Conservation (phyloP, 2,888 invertebrate species). For the Hemistola chrysoprasaria region DNA sequence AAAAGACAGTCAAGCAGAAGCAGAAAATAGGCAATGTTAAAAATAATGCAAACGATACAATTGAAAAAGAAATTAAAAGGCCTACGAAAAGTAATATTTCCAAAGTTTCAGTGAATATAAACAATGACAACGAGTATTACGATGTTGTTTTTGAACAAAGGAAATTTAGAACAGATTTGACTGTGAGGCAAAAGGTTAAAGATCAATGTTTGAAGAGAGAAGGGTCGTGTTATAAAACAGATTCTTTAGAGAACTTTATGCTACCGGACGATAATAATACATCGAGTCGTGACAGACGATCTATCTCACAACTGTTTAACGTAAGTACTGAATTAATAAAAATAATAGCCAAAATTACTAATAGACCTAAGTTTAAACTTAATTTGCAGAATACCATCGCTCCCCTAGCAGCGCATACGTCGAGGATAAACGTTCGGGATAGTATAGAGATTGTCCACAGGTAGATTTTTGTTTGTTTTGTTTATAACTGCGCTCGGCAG, state of each 20-base stretch:
- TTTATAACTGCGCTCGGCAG: slow-evolving; percentile 5
- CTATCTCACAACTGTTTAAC: slow-evolving; percentile 12
- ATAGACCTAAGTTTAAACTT: neutral
- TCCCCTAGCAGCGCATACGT: slow-evolving; percentile 24
- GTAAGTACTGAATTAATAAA: slow-evolving; percentile 5
- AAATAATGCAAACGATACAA: slow-evolving; percentile 28
- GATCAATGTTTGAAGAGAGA: no score
- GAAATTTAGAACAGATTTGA: slow-evolving; percentile 44
- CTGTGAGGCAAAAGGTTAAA: slow-evolving; percentile 46
- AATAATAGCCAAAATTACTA: no score
- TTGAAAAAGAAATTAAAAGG: slow-evolving; percentile 26
- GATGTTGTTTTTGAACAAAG: slow-evolving; percentile 51
- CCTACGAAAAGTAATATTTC: slow-evolving; percentile 41
- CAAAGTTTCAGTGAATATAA: slow-evolving; percentile 55
- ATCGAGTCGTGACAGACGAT: slow-evolving; percentile 1
- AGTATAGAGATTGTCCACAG: slow-evolving; percentile 65
- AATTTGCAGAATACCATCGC: slow-evolving; percentile 48
- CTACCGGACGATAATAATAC: neutral
- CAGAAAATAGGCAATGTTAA: slow-evolving; percentile 7
- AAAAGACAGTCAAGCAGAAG: slow-evolving; percentile 8
- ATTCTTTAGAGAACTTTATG: slow-evolving; percentile 24
- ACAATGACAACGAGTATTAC: slow-evolving; percentile 55
- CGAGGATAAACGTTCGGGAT: slow-evolving; percentile 54
- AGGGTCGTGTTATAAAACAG: slow-evolving; percentile 31
- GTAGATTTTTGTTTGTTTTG: slow-evolving; percentile 42